Base-by-base conservation (phyloP, 2,797 vertebrate genomes). In the Betta splendens region DNA sequence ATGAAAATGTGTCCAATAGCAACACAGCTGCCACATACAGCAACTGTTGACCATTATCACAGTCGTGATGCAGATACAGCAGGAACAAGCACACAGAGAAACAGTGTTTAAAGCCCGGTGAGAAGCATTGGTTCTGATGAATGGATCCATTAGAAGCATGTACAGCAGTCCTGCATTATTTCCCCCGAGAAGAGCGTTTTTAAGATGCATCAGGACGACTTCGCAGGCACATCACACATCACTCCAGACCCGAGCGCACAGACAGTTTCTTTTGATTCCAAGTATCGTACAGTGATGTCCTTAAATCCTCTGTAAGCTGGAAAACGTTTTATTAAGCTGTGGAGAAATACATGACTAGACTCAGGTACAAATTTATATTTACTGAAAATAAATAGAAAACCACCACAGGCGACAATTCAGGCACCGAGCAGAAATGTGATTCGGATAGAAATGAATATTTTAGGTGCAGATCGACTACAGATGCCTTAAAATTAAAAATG, bases 91-190 rank as follows among this genome's bases (percentile, higher is more conserved):
- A 22, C 26, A 44, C 28, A 31, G 28, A 32, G 43, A 23, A 23
- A 36, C 16, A 21, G 18, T 29, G 66, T 77, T 66, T 69, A 76
- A 69, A 26, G 72, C 66, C 74, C 70, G 53, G 11, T 57, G 71
- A 82, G 75, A 69, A 66, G 32, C 59, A 80, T 83, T 71, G 79
- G 52, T 45, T 57, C n/a, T 80, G 72, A 79, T 75, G 60, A 83
- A 79, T 40, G 63, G 44, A 39, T 63, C 38, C 52, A 64, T 71
- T 80, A 71, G 53, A 72, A 75, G 36, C 42, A 50, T 68, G 25
- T 45, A 72, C 64, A 60, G 38, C 58, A 63, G 70, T 55, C 57
- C 51, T 4, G 3, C 33, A 3, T 85, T 85, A 87, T 87, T 86
- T 87, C 84, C 84, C 82, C 26, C 8, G 80, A 84, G 80, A 80